These are phyloP conservation scores for Heterotilapia buettikoferi DNA, from an alignment of 2,113 vertebrate genomes.

Conservation along the genomic window DNA sequence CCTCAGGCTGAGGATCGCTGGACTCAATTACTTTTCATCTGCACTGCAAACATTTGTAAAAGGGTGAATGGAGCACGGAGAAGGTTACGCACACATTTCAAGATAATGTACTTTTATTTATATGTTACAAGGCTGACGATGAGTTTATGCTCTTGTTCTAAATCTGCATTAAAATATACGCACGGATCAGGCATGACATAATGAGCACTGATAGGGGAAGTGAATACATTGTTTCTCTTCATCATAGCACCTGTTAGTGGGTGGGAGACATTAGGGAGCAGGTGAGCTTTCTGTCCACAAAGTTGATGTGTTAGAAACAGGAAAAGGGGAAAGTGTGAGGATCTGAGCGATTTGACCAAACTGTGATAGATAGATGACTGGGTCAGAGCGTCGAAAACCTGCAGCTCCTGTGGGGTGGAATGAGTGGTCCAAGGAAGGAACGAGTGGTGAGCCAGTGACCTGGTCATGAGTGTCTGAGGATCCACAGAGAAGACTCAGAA, in stretches of 20 bases:
- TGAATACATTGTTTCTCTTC: rapidly evolving
- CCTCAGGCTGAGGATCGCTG: neutral
- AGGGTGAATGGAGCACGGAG: neutral
- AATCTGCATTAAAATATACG: neutral
- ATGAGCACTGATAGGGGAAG: neutral
- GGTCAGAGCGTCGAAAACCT: neutral
- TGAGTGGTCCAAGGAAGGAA: rapidly evolving
- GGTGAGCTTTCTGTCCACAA: neutral
- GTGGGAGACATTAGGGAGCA: neutral
- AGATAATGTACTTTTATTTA: neutral
- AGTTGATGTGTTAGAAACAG: neutral
- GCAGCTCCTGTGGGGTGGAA: neutral
- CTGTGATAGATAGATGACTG: neutral
- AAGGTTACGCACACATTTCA: neutral
- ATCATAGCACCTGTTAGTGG: neutral
- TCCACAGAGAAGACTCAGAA: neutral
- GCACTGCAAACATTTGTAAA: neutral
- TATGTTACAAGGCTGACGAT: neutral
- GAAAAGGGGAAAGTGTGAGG: neutral
- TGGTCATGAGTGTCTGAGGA: neutral
- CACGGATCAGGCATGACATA: neutral
- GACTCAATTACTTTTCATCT: neutral
- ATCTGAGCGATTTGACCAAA: neutral
- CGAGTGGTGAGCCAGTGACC: neutral
- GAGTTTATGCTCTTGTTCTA: neutral